phyloP scores from a whole-genome alignment of 2,113 vertebrate genomes.

The Acrocephalus arundinaceus region DNA sequence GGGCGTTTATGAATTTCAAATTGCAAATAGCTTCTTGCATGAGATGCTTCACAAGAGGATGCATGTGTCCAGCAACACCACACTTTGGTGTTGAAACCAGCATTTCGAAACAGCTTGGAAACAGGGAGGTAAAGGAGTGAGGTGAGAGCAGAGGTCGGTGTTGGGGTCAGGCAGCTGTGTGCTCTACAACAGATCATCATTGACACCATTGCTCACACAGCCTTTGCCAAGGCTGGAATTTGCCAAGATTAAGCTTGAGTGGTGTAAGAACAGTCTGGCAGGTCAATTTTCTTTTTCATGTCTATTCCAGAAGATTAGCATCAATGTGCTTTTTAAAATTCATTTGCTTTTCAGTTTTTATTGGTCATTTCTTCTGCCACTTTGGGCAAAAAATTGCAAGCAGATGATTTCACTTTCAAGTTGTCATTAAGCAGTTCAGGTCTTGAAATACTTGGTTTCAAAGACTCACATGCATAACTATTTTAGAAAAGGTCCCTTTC shows the following conservation, averaged over 20 bases:
- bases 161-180: fast-evolving
- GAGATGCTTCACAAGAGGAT: background rate
- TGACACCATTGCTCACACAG: background rate
- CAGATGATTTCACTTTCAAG: background rate
- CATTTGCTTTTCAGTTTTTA: background rate
- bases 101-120: background rate
- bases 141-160: background rate
- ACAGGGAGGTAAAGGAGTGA: background rate
- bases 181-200: background rate
- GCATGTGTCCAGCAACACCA: fast-evolving
- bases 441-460: background rate
- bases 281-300: background rate
- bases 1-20: background rate
- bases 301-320: background rate
- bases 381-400: background rate
- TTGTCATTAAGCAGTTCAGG: background rate
- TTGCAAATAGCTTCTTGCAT: background rate
- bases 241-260: background rate
- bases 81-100: background rate
- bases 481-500: background rate
- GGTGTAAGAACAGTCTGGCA: background rate
- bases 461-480: background rate
- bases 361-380: background rate
- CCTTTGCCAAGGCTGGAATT: background rate
- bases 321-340: background rate